Conservation (phyloP, 2,888 invertebrate species). For the Scelioninae gen. 1 region DNA sequence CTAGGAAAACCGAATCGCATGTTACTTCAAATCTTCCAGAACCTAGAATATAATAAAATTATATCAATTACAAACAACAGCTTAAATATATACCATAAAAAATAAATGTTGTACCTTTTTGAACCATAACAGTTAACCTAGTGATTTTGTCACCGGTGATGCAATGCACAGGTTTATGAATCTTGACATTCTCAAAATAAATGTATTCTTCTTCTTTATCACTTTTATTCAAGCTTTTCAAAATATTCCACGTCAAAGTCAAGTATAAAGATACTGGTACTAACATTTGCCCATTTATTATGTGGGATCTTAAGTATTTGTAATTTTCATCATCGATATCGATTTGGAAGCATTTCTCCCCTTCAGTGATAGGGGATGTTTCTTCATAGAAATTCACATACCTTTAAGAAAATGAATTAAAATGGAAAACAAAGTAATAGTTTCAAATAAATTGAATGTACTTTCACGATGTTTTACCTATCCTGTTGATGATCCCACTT, state of each 20-base stretch:
- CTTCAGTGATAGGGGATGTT: slow-evolving; percentile 42
- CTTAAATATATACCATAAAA: no score
- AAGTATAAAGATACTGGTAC: slow-evolving; percentile 87
- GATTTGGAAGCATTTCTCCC: slow-evolving; percentile 76
- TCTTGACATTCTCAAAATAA: slow-evolving; percentile 83
- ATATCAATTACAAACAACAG: not conserved
- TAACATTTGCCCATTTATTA: slow-evolving; percentile 86
- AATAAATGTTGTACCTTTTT: slow-evolving; percentile 77
- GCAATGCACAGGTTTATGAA: slow-evolving; percentile 82
- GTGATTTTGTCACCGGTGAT: slow-evolving; percentile 84
- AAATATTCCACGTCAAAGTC: slow-evolving; percentile 84
- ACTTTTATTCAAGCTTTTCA: slow-evolving; percentile 83
- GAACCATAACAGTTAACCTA: slow-evolving; percentile 79
- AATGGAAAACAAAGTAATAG: no score
- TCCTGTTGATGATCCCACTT: slow-evolving; percentile 72
- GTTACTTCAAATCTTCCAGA: slow-evolving; percentile 86
- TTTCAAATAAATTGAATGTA: no score
- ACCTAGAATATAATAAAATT: no score
- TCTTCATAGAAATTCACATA: slow-evolving; percentile 84
- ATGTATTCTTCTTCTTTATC: slow-evolving; percentile 62
- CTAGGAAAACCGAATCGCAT: slow-evolving; percentile 87
- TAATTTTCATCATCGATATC: slow-evolving; percentile 80
- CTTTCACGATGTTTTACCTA: slow-evolving; percentile 63
- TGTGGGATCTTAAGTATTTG: slow-evolving; percentile 85
- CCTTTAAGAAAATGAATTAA: slow-evolving; percentile 31